Evolutionary conservation across 2,888 invertebrate species (phyloP), one percentile per base, ranked within the genome.

Genomic region (Melieria picta): DNA sequence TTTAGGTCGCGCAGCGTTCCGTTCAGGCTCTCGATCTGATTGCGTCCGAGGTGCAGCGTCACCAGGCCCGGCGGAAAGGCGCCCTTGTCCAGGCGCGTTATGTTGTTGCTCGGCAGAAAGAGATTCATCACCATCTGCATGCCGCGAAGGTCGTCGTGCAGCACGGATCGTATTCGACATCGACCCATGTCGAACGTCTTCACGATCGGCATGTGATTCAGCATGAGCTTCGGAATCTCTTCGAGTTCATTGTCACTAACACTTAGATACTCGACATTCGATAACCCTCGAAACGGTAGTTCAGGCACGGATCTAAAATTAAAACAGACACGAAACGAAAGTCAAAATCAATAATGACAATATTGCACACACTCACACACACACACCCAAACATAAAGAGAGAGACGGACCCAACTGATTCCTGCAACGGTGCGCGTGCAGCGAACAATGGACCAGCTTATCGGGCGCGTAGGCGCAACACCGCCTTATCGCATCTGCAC

Each of bases 141-240:
- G 88, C 94, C 94, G 88, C 90, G 91, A 78, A 97, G 92, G 82
- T 94, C 94, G 66, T 92, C 90, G 76, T 92, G 90, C 46, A 91
- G 90, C 67, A 98, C 90, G 65, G 91, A 90, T 72, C 90, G 90
- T 77, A 98, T 92, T 77, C 91, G 91, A 81, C 95, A 94, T 77
- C 95, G 90, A 77, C 93, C 93, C 72, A 98, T 88, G 86, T 96
- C 95, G 73, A 97, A 88, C 1, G 93, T 93, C 82, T 91, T 91
- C 71, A 97, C 89, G 77, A 92, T 90, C 1, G 94, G 93, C 86
- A 95, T 89, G 81, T 93, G 92, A 66, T 91, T 90, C 72, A 94
- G 89, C 61, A 94, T 90, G 76, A 93, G 91, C 63, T 91, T 90
- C 5, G 96, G 96, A 86, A 96, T 91, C 79, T 91, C 90, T 52